These are phyloP conservation scores for Cercopithecus mona DNA, from an alignment of 2,113 vertebrate genomes.

Conservation along the genomic window DNA sequence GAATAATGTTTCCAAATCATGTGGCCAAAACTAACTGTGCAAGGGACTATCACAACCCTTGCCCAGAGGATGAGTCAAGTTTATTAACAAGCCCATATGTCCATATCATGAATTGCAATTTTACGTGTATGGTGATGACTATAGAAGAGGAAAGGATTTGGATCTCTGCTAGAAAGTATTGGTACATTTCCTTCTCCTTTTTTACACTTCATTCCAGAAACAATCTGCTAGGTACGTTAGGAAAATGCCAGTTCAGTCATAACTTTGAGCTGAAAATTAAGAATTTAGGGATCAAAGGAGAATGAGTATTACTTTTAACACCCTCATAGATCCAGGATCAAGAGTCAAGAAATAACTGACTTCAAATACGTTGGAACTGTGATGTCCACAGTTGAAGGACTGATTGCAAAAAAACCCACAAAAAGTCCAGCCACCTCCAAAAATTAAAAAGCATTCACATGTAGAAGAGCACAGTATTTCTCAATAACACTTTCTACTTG, in stretches of 20 bases:
- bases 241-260: background rate
- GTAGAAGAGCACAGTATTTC: background rate
- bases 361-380: background rate
- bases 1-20: background rate
- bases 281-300: background rate
- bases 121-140: background rate
- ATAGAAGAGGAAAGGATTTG: background rate
- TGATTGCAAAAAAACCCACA: background rate
- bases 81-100: constrained; percentile 18
- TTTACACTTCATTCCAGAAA: background rate
- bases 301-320: background rate
- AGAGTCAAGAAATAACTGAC: background rate
- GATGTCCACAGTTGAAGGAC: background rate
- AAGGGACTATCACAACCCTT: background rate
- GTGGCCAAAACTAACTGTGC: background rate
- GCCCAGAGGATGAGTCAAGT: background rate
- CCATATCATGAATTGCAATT: background rate
- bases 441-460: background rate
- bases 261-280: constrained; percentile 38
- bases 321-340: background rate
- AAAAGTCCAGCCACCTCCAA: background rate
- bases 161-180: background rate
- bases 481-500: background rate
- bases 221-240: background rate
- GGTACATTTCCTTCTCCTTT: background rate